Evolutionary conservation across 2,888 invertebrate species (phyloP).

Genomic region (Dichetophora obliterata): DNA sequence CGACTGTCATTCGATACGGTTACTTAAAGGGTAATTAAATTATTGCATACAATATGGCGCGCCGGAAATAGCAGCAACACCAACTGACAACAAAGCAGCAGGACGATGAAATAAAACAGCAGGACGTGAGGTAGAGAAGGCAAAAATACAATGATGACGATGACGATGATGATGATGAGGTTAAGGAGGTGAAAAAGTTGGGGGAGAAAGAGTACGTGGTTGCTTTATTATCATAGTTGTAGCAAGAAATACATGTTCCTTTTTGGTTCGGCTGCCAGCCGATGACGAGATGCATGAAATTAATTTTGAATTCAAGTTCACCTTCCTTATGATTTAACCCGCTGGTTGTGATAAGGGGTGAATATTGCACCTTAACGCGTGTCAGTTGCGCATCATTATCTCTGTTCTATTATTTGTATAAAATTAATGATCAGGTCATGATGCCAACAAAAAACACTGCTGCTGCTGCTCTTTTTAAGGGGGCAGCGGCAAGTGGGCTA

Average conservation of each 20-base stretch:
- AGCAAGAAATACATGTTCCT: background rate
- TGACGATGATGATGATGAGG: no score
- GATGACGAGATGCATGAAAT: background rate
- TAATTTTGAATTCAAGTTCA: background rate
- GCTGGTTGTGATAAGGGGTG: background rate
- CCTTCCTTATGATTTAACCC: background rate
- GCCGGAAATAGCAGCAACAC: constrained; percentile 38
- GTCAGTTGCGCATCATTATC: constrained; percentile 54
- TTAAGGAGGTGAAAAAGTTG: no score
- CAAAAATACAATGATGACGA: no score
- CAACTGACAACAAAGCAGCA: constrained; percentile 15
- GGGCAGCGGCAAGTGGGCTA: background rate
- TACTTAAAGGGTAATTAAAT: constrained; percentile 68
- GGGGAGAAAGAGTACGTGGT: background rate
- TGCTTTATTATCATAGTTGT: background rate
- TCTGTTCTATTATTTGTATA: constrained; percentile 57
- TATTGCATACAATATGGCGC: constrained; percentile 49
- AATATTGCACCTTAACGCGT: constrained; percentile 55
- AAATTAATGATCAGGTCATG: constrained; percentile 64
- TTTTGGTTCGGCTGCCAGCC: background rate
- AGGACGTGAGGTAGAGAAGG: constrained; percentile 24
- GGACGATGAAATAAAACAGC: constrained; percentile 47
- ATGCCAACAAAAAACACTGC: constrained; percentile 53
- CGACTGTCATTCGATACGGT: constrained; percentile 64
- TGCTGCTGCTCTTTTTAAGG: background rate